Conservation (phyloP, 2,113 vertebrate genomes). For the Erinaceus europaeus region DNA sequence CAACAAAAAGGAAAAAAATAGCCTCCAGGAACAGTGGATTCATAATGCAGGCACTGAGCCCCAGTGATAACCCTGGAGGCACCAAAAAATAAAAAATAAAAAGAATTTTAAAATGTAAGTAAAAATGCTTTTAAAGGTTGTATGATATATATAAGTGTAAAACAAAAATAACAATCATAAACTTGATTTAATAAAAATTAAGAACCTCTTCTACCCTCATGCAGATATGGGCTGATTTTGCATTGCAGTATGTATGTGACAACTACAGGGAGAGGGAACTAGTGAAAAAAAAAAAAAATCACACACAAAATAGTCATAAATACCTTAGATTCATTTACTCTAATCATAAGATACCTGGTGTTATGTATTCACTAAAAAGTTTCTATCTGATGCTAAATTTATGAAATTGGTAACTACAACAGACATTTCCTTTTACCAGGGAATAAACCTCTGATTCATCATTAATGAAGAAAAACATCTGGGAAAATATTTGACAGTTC, state of each 20-base stretch:
- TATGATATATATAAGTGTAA: no score
- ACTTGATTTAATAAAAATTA: no score
- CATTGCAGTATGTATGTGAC: background rate
- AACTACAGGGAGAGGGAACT: background rate
- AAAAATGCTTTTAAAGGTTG: no score
- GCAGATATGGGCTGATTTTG: background rate
- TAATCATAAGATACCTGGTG: background rate
- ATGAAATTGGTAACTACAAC: background rate
- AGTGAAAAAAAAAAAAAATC: no score
- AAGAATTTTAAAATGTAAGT: no score
- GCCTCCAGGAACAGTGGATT: no score
- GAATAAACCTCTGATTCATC: background rate
- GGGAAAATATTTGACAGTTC: background rate
- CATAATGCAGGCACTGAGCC: no score
- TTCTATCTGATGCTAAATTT: background rate
- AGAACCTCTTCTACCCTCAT: background rate
- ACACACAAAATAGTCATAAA: background rate
- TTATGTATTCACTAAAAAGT: constrained; percentile 22
- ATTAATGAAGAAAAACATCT: background rate
- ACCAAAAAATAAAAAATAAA: no score
- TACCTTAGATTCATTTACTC: background rate
- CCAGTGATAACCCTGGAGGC: no score
- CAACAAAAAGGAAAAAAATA: no score
- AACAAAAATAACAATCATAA: no score
- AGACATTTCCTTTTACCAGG: background rate